phyloP scores from a whole-genome alignment of 2,888 invertebrate species.

The Trissoscelio sp. region DNA sequence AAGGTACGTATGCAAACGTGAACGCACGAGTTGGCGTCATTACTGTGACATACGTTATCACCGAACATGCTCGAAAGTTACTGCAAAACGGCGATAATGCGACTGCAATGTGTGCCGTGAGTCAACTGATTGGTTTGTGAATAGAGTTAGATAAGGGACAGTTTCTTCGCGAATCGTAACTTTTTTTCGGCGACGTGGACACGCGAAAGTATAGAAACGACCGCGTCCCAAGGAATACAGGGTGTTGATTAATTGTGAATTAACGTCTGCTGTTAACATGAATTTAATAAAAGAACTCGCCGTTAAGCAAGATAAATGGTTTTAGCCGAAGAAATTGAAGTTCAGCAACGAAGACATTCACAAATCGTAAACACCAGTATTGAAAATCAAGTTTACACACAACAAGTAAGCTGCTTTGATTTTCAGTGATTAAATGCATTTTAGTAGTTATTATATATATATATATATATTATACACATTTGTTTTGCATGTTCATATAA shows the following conservation, averaged over 20 bases:
- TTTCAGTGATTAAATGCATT: too few relatives aligned
- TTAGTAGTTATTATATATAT: too few relatives aligned
- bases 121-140: slow-evolving; percentile 54
- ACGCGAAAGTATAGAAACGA: background rate
- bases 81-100: slow-evolving; percentile 61
- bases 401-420: too few relatives aligned
- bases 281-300: slow-evolving; percentile 16
- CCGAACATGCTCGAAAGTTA: slow-evolving; percentile 62
- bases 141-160: slow-evolving; percentile 51
- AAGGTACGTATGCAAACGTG: slow-evolving; percentile 41
- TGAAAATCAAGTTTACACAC: too few relatives aligned
- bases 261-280: background rate
- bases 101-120: slow-evolving; percentile 51
- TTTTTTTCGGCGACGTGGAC: slow-evolving; percentile 22
- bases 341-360: background rate
- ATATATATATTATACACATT: too few relatives aligned
- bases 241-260: slow-evolving; percentile 10
- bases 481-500: too few relatives aligned
- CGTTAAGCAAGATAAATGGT: slow-evolving; percentile 2
- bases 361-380: background rate
- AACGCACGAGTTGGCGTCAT: slow-evolving; percentile 55
- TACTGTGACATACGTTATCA: slow-evolving; percentile 66
- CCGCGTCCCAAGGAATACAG: background rate
- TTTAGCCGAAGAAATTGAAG: background rate
- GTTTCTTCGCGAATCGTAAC: slow-evolving; percentile 24